Evolutionary conservation across 92 coral and sea anemone species (phyloP), one percentile per base, ranked within the genome.

Genomic region (Heteractis magnifica): DNA sequence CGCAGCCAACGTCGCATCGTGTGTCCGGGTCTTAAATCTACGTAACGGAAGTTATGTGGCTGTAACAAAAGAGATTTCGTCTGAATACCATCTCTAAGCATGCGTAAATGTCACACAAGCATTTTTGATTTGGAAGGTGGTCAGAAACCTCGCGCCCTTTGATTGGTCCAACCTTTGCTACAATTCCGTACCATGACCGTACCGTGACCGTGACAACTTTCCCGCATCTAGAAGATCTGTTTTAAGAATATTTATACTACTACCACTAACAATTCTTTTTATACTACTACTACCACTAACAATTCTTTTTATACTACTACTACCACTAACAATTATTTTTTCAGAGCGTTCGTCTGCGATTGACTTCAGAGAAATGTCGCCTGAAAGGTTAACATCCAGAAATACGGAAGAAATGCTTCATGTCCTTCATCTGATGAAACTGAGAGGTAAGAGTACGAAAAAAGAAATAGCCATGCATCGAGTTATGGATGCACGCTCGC

Each of bases 361-460:
- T 79, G 91, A 93, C 79, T 93, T 93, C 82, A 87, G 97, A 15
- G 97, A 93, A 76, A 87, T 83, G 52, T 85, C 88, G 6, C 92
- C 89, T 7, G 81, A 56, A 41, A 77, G 84, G n/a, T 20, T 88
- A 49, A 80, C 20, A 55, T 87, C 97, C 1, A 88, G 79, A 18
- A 77, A 81, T 18, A 90, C 88, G 77, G 92, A 82, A 50, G 91
- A 91, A 6, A 81, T 91, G 77, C 89, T 92, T 16, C 90, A 87
- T 73, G 62, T 93, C 4, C 62, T 91, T 75, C 87, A 77, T 52
- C 76, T 84, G 16, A 88, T 79, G 86, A 93, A 89, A 78, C 48
- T 56, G 62, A 85, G 93, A 89, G 97, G 97, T 91, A 34, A 56
- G 16, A 18, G 4, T 3, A 6, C 10, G 18, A 18, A 58, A 34